Conservation (phyloP, 1,140 invertebrate genomes). For the Sycophila sp. region DNA sequence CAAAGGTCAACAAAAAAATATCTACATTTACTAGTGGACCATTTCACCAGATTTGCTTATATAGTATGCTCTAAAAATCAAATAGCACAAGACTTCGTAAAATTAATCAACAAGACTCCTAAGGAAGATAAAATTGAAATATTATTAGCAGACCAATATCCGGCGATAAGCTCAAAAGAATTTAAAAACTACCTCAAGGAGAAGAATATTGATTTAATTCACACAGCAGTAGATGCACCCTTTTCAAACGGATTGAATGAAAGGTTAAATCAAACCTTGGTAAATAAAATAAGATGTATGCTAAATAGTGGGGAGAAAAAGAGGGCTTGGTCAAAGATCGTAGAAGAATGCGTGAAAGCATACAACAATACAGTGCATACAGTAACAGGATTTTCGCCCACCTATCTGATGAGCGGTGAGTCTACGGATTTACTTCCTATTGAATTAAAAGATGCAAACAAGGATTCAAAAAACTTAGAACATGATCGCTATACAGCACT, state of each 20-base stretch:
- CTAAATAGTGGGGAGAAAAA: slow-evolving; percentile 19
- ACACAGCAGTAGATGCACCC: slow-evolving; percentile 25
- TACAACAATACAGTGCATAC: slow-evolving; percentile 33
- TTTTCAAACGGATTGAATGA: slow-evolving; percentile 40
- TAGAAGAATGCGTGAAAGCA: slow-evolving; percentile 19
- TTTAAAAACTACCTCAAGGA: slow-evolving; percentile 37
- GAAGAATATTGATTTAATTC: slow-evolving; percentile 33
- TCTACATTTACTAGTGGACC: slow-evolving; percentile 49
- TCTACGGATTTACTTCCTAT: no score
- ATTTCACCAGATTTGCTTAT: slow-evolving; percentile 52
- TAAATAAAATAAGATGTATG: slow-evolving; percentile 30
- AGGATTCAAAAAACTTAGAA: no score
- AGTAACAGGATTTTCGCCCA: slow-evolving; percentile 23
- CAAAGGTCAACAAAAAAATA: no score
- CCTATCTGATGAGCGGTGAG: slow-evolving; percentile 21
- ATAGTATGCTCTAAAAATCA: slow-evolving; percentile 54
- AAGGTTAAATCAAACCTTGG: slow-evolving; percentile 37
- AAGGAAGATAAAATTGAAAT: slow-evolving; percentile 46
- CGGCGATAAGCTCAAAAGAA: slow-evolving; percentile 37
- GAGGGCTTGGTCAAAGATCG: slow-evolving; percentile 22
- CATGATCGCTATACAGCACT: no score
- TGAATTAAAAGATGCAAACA: no score
- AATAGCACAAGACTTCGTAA: slow-evolving; percentile 54
- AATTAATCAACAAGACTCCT: slow-evolving; percentile 46
- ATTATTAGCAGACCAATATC: slow-evolving; percentile 40